These are phyloP conservation scores for Cheilosia vernalis DNA, from an alignment of 2,888 invertebrate species.

Conservation along the genomic window DNA sequence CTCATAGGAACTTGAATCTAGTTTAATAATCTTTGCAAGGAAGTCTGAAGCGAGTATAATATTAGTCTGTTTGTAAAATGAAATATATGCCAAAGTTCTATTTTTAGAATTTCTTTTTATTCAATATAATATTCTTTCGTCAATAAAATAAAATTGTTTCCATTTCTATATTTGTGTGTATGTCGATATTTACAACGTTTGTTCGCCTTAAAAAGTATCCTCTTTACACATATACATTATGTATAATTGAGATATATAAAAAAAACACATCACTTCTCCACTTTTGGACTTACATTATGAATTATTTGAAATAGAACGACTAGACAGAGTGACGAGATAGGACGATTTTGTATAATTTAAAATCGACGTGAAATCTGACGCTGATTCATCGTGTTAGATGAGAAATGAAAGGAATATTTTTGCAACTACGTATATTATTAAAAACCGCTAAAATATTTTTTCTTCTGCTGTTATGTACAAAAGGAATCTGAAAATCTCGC, in stretches of 20 bases:
- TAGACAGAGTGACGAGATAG: constrained; percentile 28
- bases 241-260: constrained; percentile 12
- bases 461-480: constrained; percentile 50
- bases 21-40: no score
- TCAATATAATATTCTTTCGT: constrained; percentile 64
- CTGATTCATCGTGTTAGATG: constrained; percentile 2
- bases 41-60: no score
- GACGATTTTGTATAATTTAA: constrained; percentile 47
- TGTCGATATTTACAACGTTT: constrained; percentile 52
- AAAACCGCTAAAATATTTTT: constrained; percentile 18
- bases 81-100: constrained; percentile 39
- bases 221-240: constrained; percentile 55
- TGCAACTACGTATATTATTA: constrained; percentile 29
- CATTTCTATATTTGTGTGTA: constrained; percentile 43
- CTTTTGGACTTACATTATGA: constrained; percentile 49
- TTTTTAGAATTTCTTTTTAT: constrained; percentile 62
- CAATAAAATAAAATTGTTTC: constrained; percentile 69
- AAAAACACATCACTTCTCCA: constrained; percentile 33
- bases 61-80: not conserved
- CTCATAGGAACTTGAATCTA: no score
- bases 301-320: constrained; percentile 17
- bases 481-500: constrained; percentile 44
- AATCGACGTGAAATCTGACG: constrained; percentile 35
- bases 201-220: constrained; percentile 39
- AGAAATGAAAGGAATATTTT: not conserved